Evolutionary conservation across 2,113 vertebrate genomes (phyloP), one percentile per base, ranked within the genome.

Genomic region (Xerus inauris): DNA sequence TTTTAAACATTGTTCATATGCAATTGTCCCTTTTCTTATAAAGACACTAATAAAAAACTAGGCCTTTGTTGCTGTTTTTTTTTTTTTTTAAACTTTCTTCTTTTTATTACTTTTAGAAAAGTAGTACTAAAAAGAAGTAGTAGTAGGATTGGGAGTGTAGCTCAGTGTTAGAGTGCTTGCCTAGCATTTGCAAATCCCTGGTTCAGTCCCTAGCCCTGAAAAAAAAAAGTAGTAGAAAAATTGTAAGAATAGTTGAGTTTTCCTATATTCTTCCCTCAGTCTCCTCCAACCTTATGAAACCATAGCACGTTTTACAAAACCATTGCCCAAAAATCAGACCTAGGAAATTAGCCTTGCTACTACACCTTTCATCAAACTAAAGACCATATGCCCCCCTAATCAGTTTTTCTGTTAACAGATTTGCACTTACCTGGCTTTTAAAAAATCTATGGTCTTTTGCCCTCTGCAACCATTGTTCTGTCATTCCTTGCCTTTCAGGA

Each of bases 91-190:
- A 73, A 62, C 49, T 87, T 87, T 62, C 30, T 59, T 84, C 49
- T 88, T 62, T 62, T 51, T 77, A 45, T 30, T 77, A 88, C 51
- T 65, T 91, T 79, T 79, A 87, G 64, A 84, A 69, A 95, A 89
- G 40, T 26, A 72, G 49, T 76, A 71, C 40, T 72, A 51, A 26
- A 86, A 73, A n/a, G 17, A 84, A 64, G 10, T 73, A 65, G 45
- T n/a, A 49, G 28, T 35, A 38, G 28, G 35, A 35, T 40, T 38
- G 69, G 35, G 65, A 11, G 17, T 67, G 65, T n/a, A 67, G 65
- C 14, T 38, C n/a, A 72, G 20, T 24, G 20, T n/a, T 40, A 24
- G n/a, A n/a, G 14, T n/a, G 35, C 35, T 69, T 69, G 35, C 35
- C 16, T 69, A 69, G 65, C 35, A 69, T 62, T 62, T 62, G 59